phyloP scores from a whole-genome alignment of 2,113 vertebrate genomes.

The Pelvicachromis taeniatus region DNA sequence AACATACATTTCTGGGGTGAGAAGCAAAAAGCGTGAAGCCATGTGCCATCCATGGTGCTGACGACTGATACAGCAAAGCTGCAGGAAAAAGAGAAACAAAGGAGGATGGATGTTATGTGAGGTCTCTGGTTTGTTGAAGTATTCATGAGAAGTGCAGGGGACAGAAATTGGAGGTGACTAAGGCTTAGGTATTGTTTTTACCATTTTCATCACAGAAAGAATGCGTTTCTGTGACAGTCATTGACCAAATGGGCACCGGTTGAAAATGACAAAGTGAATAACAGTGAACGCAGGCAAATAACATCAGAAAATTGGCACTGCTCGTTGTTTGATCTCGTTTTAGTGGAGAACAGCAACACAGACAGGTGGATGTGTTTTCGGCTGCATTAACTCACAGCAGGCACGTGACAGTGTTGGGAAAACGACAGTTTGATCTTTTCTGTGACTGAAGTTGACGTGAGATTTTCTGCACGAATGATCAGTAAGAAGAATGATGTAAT shows the following conservation, averaged over 20 bases:
- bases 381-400: neutral
- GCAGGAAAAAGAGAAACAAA: neutral
- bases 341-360: neutral
- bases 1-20: constrained; percentile 9
- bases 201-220: neutral
- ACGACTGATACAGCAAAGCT: constrained; percentile 3
- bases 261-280: neutral
- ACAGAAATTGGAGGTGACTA: neutral
- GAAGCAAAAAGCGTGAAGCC: neutral
- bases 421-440: neutral
- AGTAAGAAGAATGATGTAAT: neutral
- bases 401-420: neutral
- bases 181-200: neutral
- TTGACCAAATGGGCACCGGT: neutral
- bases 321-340: neutral
- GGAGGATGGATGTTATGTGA: constrained; percentile 8
- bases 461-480: neutral
- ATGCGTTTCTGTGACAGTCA: neutral
- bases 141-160: constrained; percentile 31
- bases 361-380: neutral
- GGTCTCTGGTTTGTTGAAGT: constrained; percentile 31
- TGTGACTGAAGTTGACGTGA: neutral
- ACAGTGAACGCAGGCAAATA: neutral
- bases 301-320: neutral
- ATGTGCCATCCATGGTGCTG: neutral